These are phyloP conservation scores for Hypsibius dujardini DNA, from an alignment of 1,140 invertebrate species.

Conservation along the genomic window DNA sequence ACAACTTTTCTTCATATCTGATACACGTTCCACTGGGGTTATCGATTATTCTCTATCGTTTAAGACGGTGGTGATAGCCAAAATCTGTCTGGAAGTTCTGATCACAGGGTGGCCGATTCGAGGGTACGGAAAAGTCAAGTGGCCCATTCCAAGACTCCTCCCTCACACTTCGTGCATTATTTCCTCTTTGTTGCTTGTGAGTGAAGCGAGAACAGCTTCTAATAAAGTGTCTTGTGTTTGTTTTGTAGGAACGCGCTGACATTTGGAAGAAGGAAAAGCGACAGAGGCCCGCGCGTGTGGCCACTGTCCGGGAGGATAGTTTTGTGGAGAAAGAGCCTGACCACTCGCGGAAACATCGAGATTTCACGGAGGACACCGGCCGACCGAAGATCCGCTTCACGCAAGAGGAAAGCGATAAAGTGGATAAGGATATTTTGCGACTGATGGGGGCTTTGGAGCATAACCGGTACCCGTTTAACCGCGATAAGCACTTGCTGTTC, in stretches of 20 bases:
- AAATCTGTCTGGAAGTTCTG: no score
- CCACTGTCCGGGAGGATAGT: neutral
- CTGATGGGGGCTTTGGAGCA: slow-evolving; percentile 6
- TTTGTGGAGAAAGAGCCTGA: neutral
- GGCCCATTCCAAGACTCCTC: no score
- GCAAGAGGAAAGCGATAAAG: slow-evolving; percentile 7
- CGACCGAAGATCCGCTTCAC: slow-evolving; percentile 16
- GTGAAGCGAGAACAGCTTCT: no score
- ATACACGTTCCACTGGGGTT: no score
- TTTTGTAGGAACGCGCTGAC: neutral
- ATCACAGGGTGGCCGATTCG: no score
- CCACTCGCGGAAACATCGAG: neutral
- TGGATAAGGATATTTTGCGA: slow-evolving; percentile 7
- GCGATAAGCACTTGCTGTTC: slow-evolving; percentile 8
- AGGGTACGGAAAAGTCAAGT: no score
- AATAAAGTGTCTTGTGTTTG: no score
- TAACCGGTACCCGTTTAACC: slow-evolving; percentile 11
- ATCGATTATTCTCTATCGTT: no score
- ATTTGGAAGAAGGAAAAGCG: neutral
- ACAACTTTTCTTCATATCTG: no score
- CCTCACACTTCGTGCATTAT: no score
- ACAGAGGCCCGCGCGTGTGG: neutral
- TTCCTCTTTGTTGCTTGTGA: no score
- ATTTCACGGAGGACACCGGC: neutral
- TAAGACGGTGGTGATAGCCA: no score